These are phyloP conservation scores for Naja naja DNA, from an alignment of 2,113 vertebrate genomes.

Conservation along the genomic window DNA sequence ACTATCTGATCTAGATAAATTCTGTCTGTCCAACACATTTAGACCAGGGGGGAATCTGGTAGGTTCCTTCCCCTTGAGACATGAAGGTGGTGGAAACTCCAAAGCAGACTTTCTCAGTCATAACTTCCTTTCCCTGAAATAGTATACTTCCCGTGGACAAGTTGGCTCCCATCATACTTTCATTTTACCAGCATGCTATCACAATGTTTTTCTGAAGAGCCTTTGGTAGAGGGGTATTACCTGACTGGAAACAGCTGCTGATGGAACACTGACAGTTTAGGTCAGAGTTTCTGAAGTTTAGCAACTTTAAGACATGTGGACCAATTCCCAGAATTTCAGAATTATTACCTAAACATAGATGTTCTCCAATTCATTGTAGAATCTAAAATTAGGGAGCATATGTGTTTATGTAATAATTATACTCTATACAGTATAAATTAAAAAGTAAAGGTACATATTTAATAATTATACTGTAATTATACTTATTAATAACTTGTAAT, in stretches of 20 bases:
- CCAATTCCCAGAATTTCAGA: neutral
- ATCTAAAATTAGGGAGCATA: neutral
- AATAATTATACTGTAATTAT: neutral
- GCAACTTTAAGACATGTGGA: neutral
- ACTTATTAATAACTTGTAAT: neutral
- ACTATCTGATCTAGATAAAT: neutral
- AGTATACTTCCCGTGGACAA: neutral
- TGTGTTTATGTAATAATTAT: neutral
- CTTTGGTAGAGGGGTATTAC: neutral
- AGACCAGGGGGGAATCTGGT: neutral
- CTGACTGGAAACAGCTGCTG: neutral
- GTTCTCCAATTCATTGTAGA: neutral
- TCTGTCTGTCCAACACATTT: neutral
- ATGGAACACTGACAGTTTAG: neutral
- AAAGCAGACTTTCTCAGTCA: neutral
- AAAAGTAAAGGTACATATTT: neutral
- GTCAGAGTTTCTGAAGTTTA: neutral
- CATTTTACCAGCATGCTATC: neutral
- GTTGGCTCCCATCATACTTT: neutral
- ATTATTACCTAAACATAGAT: neutral
- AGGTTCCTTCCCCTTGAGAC: neutral
- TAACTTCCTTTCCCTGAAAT: neutral
- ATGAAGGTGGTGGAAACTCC: neutral
- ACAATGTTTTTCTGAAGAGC: neutral
- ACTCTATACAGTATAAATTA: neutral